Conservation (phyloP, 2,888 invertebrate species). For the Stictocephala bisonia region DNA sequence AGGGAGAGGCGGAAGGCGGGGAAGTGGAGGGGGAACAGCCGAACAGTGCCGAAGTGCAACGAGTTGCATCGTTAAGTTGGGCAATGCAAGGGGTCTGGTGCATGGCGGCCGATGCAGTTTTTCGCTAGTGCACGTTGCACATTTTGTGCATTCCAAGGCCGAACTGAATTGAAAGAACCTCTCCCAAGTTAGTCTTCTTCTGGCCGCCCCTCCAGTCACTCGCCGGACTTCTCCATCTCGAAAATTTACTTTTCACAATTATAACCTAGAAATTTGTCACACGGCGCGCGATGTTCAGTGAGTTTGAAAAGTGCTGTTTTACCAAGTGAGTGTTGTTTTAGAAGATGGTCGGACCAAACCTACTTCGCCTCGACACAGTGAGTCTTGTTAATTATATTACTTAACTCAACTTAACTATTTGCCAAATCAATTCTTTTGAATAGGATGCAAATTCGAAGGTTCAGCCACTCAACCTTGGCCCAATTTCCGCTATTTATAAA, state of each 20-base stretch:
- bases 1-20: background rate
- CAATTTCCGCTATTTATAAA: constrained; percentile 31
- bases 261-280: constrained; percentile 19
- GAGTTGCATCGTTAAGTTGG: constrained; percentile 59
- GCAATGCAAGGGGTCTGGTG: constrained; percentile 46
- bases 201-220: constrained; percentile 10
- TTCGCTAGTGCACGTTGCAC: constrained; percentile 54
- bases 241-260: constrained; percentile 1
- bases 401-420: too few relatives aligned
- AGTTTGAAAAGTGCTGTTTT: constrained; percentile 39
- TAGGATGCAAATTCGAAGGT: too few relatives aligned
- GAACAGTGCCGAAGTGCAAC: constrained; percentile 61
- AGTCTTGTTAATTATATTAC: too few relatives aligned
- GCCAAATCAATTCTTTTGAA: too few relatives aligned
- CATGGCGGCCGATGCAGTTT: constrained; percentile 52
- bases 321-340: constrained; percentile 36
- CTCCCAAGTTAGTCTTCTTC: constrained; percentile 36
- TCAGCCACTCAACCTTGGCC: constrained; percentile 29
- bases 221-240: background rate
- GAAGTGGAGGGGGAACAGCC: constrained; percentile 56
- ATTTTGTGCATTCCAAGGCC: constrained; percentile 52
- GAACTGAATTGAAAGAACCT: constrained; percentile 41
- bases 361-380: constrained; percentile 9
- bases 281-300: constrained; percentile 29
- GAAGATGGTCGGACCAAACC: constrained; percentile 21